phyloP scores from a whole-genome alignment of 2,113 vertebrate species.

The Erpornis zantholeuca region DNA sequence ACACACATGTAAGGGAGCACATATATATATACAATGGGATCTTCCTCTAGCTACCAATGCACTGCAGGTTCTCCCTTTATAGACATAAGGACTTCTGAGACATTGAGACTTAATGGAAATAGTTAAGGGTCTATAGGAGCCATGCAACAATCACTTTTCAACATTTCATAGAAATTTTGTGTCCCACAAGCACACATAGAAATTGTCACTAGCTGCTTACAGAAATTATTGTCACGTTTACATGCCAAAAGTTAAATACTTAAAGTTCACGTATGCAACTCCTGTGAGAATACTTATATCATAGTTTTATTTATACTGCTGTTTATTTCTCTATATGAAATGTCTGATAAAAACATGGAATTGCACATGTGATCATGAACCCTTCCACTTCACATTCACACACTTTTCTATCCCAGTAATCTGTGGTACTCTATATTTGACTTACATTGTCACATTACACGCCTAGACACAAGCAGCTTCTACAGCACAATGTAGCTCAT shows the following conservation, averaged over 20 bases:
- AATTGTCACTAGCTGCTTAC: not conserved
- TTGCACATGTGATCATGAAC: not conserved
- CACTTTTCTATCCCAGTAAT: not conserved
- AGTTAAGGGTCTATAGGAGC: not conserved
- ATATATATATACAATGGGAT: not conserved
- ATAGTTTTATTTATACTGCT: not conserved
- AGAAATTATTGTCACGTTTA: not conserved
- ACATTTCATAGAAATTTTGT: not conserved
- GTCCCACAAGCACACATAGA: not conserved
- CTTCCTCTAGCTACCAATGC: not conserved
- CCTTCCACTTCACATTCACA: not conserved
- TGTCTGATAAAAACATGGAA: not conserved
- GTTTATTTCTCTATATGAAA: not conserved
- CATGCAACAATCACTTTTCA: not conserved
- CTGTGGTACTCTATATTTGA: not conserved
- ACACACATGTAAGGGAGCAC: fast-evolving
- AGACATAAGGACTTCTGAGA: not conserved
- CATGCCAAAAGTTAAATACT: not conserved
- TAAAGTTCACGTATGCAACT: not conserved
- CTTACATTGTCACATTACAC: not conserved
- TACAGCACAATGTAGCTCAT: not conserved
- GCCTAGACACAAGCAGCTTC: not conserved
- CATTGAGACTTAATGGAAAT: not conserved
- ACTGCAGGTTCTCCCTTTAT: not conserved
- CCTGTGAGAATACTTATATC: not conserved